These are phyloP conservation scores for Amblyjoppa fuscipennis DNA, from an alignment of 2,888 invertebrate species.

Conservation along the genomic window DNA sequence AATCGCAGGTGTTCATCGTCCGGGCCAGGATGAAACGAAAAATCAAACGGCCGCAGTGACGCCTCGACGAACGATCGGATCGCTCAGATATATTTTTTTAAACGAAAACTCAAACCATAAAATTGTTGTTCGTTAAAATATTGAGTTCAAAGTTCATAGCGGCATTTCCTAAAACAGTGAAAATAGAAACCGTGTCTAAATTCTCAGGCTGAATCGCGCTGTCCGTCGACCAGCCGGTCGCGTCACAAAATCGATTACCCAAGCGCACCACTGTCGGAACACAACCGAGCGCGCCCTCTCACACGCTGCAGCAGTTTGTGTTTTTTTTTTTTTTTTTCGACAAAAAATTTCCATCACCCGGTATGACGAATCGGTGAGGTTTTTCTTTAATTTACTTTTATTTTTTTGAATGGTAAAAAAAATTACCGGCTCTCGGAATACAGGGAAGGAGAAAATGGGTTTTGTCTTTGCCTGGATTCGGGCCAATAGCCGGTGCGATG, in stretches of 20 bases:
- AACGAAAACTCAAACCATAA: no score
- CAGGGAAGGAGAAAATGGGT: neutral
- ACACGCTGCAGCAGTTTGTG: slow-evolving; percentile 6
- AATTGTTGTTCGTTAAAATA: no score
- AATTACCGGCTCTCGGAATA: neutral
- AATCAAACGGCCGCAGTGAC: no score
- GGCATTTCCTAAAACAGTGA: neutral
- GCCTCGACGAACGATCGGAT: no score
- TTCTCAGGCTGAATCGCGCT: slow-evolving; percentile 28
- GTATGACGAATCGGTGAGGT: slow-evolving; percentile 10
- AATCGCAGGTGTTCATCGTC: no score
- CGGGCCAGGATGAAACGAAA: no score
- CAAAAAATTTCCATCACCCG: slow-evolving; percentile 18
- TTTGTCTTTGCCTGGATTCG: slow-evolving; percentile 34
- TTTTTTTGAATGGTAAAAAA: slow-evolving; percentile 1
- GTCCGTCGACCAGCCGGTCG: slow-evolving; percentile 27
- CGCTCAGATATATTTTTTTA: no score
- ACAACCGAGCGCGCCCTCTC: slow-evolving; percentile 29
- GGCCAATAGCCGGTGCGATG: slow-evolving; percentile 33
- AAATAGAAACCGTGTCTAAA: neutral
- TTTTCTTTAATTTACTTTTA: neutral
- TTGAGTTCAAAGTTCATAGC: no score
- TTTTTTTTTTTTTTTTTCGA: neutral
- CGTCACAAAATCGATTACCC: slow-evolving; percentile 54
- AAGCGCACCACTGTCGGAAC: slow-evolving; percentile 26